phyloP scores from a whole-genome alignment of 2,888 invertebrate species.

The Lycocerus yunnanus region DNA sequence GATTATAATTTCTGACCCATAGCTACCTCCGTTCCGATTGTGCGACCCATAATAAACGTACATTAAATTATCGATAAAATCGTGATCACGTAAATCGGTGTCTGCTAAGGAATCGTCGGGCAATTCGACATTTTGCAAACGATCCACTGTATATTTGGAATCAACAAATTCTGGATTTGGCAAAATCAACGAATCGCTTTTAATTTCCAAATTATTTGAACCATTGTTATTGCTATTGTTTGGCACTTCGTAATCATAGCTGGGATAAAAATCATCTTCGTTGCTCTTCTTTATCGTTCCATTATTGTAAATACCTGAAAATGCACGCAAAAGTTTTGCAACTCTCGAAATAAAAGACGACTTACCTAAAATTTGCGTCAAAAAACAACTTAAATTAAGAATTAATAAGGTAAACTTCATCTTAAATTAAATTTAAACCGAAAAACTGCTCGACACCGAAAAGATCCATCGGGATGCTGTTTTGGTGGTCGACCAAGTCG shows the following conservation, averaged over 20 bases:
- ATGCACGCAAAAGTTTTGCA: not conserved
- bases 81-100: slow-evolving; percentile 69
- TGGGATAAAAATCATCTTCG: slow-evolving; percentile 52
- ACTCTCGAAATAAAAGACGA: not conserved
- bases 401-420: slow-evolving; percentile 17
- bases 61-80: slow-evolving; percentile 74
- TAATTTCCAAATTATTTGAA: slow-evolving; percentile 41
- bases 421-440: slow-evolving; percentile 1
- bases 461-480: slow-evolving; percentile 45
- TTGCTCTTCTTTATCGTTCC: slow-evolving; percentile 40
- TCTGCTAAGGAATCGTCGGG: slow-evolving; percentile 69
- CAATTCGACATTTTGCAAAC: slow-evolving; percentile 59
- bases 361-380: slow-evolving; percentile 10
- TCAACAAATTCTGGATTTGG: slow-evolving; percentile 51
- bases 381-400: slow-evolving; percentile 13
- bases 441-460: slow-evolving; percentile 13
- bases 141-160: slow-evolving; percentile 54
- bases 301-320: slow-evolving; percentile 35
- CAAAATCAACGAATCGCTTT: slow-evolving; percentile 49
- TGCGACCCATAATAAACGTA: slow-evolving; percentile 70
- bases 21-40: slow-evolving; percentile 59
- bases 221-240: slow-evolving; percentile 33
- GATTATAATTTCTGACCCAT: slow-evolving; percentile 58
- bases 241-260: slow-evolving; percentile 53
- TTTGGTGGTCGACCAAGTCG: not conserved